Conservation (phyloP, 2,113 vertebrate genomes). For the Fregata magnificens region DNA sequence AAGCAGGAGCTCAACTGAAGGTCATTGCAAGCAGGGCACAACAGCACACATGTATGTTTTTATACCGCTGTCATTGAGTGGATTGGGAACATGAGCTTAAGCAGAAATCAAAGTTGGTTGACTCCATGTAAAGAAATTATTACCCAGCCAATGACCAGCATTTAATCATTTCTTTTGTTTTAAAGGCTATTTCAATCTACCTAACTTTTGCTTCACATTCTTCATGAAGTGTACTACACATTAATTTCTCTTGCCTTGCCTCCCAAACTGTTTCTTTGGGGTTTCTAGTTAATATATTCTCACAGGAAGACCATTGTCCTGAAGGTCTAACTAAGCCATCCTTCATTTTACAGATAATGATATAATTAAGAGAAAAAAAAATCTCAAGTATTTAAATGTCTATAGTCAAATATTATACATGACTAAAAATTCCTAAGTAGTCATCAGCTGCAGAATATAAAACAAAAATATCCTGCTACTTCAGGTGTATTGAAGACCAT, state of each 20-base stretch:
- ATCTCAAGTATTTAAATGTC: not conserved
- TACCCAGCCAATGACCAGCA: not conserved
- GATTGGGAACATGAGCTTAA: not conserved
- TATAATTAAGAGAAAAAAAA: not conserved
- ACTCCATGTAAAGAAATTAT: not conserved
- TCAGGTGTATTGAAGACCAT: not conserved
- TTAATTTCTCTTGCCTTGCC: not conserved
- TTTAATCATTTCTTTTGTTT: not conserved
- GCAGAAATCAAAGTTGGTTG: not conserved
- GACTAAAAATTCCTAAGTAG: not conserved
- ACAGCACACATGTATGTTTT: not conserved
- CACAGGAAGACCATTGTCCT: not conserved
- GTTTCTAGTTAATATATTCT: not conserved
- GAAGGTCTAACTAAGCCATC: not conserved
- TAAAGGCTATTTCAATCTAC: not conserved
- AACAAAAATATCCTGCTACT: not conserved
- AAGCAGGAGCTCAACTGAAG: not conserved
- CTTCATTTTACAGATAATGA: not conserved
- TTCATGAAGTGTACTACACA: not conserved
- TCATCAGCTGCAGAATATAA: not conserved
- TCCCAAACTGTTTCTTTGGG: not conserved
- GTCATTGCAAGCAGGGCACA: not conserved
- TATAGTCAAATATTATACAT: not conserved
- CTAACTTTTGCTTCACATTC: not conserved
- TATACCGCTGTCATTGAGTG: not conserved